Evolutionary conservation across 2,113 vertebrate genomes (phyloP).

Genomic region (Mustela lutreola): DNA sequence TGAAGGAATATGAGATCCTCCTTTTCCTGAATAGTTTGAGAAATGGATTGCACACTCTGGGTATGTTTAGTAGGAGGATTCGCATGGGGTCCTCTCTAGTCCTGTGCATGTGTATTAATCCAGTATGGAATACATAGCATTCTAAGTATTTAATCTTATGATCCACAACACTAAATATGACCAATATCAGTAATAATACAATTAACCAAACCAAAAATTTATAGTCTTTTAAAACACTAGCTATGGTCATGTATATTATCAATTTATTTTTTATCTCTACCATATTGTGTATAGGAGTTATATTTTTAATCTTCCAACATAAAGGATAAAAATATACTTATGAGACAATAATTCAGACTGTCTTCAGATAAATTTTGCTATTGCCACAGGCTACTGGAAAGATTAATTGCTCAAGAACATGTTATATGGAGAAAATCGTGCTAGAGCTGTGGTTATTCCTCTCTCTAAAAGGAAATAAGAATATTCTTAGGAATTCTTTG

Average conservation of each 20-base stretch:
- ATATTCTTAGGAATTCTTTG: neutral
- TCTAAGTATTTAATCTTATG: slow-evolving; percentile 10
- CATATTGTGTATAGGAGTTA: neutral
- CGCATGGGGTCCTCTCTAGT: neutral
- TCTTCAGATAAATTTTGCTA: neutral
- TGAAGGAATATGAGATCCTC: neutral
- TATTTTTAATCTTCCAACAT: neutral
- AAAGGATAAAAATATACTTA: neutral
- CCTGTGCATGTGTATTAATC: neutral
- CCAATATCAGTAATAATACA: neutral
- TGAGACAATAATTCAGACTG: slow-evolving; percentile 36
- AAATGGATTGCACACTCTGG: neutral
- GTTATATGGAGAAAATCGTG: neutral
- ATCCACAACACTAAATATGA: neutral
- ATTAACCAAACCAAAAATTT: slow-evolving; percentile 7
- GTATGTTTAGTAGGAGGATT: neutral
- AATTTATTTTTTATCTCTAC: neutral
- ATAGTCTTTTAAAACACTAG: neutral
- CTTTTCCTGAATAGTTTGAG: neutral
- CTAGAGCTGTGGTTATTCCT: neutral
- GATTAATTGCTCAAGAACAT: neutral
- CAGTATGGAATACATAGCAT: neutral
- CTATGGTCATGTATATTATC: neutral
- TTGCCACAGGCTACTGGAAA: neutral
- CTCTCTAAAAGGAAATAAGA: neutral